A percentile compares a stretch with the other conserved stretches of the same genome.
Conservation (phyloP, 30 jellyfish, hydroid and myxozoan species). For the Hydra vulgaris region DNA sequence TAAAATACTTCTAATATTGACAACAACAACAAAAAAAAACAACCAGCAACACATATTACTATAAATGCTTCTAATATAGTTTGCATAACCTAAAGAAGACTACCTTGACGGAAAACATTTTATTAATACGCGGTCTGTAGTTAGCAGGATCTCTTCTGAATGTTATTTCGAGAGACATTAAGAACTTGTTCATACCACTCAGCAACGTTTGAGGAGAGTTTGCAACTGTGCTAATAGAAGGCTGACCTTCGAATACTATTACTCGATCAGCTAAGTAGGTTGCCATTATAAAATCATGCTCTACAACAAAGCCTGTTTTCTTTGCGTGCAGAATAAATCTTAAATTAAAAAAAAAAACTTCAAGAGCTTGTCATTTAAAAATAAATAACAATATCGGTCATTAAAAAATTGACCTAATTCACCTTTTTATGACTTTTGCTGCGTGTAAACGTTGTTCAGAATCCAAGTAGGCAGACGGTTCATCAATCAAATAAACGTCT, state of each 20-base stretch:
- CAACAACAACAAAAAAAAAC: background rate
- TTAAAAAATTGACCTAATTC: background rate
- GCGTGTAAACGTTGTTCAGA: conserved; percentile 99
- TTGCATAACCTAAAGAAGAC: no score
- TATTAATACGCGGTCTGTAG: conserved; percentile 88
- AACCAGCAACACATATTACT: background rate
- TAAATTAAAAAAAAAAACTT: background rate
- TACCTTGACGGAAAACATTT: conserved; percentile 82
- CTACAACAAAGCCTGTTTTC: conserved; percentile 97
- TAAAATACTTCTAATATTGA: no score
- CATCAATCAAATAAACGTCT: conserved; percentile 89
- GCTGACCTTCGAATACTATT: conserved; percentile 91
- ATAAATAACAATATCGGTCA: background rate
- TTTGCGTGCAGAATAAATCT: conserved; percentile 93
- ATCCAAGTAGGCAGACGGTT: conserved; percentile 97
- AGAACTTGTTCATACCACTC: conserved; percentile 85
- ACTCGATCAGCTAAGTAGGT: conserved; percentile 96
- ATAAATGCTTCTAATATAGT: no score
- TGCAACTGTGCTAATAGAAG: conserved; percentile 68
- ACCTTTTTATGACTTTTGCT: conserved; percentile 98
- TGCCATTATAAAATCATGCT: conserved; percentile 99
- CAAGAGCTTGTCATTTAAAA: background rate
- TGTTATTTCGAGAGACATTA: conserved; percentile 74
- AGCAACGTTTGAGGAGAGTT: conserved; percentile 81
- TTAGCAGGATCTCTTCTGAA: conserved; percentile 92